Evolutionary conservation across 2,797 vertebrate genomes (phyloP).

Genomic region (Anniella stebbinsi): DNA sequence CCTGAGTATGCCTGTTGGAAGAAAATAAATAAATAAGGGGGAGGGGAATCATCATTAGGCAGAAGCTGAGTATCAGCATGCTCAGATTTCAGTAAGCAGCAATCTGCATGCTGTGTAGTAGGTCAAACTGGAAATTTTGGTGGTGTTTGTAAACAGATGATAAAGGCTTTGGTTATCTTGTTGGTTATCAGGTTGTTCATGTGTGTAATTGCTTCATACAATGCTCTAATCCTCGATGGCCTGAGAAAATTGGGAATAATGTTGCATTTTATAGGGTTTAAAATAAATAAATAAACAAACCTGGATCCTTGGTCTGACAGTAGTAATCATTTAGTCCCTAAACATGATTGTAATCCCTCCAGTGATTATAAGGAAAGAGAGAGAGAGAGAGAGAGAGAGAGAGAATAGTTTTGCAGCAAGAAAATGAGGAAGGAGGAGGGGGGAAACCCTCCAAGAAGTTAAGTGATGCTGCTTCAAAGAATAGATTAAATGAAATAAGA

Average conservation of each 20-base stretch:
- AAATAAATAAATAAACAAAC: constrained; percentile 31
- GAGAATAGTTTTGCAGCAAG: not conserved
- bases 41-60: not conserved
- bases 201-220: constrained; percentile 84
- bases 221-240: constrained; percentile 78
- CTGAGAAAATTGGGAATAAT: constrained; percentile 82
- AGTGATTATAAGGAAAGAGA: constrained; percentile 34
- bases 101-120: constrained; percentile 72
- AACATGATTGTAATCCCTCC: constrained; percentile 10
- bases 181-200: constrained; percentile 83
- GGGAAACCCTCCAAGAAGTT: not conserved
- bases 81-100: constrained; percentile 50
- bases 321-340: constrained; percentile 35
- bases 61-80: not conserved
- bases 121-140: constrained; percentile 69
- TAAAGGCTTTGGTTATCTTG: constrained; percentile 80
- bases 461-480: not conserved
- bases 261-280: constrained; percentile 44
- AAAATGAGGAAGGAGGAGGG: not conserved
- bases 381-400: not conserved
- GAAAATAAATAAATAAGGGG: not conserved
- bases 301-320: not conserved
- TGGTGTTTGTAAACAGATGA: constrained; percentile 78
- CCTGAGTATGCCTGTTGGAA: fast-evolving
- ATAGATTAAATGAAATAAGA: constrained; percentile 2